Percentiles rank a stretch among this genome's conserved stretches.
Evolutionary conservation across 2,113 vertebrate genomes (phyloP).

Genomic region (Capreolus pygargus): DNA sequence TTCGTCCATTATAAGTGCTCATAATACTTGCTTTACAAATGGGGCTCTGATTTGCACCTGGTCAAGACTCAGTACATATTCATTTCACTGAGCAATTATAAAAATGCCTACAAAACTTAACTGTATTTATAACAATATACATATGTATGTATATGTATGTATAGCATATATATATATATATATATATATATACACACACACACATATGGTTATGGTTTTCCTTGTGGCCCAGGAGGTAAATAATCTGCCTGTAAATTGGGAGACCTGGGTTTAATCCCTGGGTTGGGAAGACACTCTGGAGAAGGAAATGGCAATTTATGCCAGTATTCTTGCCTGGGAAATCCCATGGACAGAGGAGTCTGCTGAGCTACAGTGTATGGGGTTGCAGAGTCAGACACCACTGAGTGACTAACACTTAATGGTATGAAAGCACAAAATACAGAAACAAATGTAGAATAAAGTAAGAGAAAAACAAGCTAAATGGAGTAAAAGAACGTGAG

Average conservation of each 20-base stretch:
- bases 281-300: not conserved
- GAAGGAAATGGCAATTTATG: not conserved
- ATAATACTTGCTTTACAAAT: not conserved
- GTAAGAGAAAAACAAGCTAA: not conserved
- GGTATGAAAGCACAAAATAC: not conserved
- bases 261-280: not conserved
- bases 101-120: not conserved
- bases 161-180: not conserved
- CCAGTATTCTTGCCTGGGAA: not conserved
- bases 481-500: not conserved
- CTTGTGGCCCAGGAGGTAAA: not conserved
- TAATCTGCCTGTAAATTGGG: not conserved
- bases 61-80: not conserved
- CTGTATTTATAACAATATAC: not conserved
- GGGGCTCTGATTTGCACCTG: not conserved
- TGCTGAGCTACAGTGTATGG: not conserved
- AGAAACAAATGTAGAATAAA: not conserved
- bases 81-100: not conserved
- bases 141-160: no score
- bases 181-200: no score
- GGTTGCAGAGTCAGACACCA: not conserved
- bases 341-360: not conserved
- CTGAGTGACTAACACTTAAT: not conserved
- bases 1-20: not conserved
- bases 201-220: no score